Base-by-base conservation (phyloP, 1,140 invertebrate species). In the Drosophila micromelanica region DNA sequence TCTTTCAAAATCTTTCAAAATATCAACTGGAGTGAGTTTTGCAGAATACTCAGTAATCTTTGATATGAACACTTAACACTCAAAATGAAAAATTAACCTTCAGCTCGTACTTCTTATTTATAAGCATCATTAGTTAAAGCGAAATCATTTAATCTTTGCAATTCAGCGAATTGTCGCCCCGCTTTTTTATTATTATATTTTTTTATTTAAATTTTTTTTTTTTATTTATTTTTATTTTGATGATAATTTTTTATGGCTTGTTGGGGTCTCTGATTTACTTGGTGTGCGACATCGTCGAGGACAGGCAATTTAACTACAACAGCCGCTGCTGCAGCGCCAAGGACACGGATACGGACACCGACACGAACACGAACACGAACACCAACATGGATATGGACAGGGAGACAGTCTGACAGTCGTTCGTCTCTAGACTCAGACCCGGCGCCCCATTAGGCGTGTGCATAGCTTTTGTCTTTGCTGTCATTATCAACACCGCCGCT, bases 281-380 rank as follows among this genome's bases (percentile, higher is more conserved):
- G 75, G 70, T 82, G 70, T 82, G 65, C 67, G 78, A 61, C 79
- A 42, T 17, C 48, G 67, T 32, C 70, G 70, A 80, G 78, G 82
- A 85, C 81, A 80, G 80, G 80, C 80, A 85, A 85, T 85, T 85
- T 85, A 86, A 86, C 80, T 85, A 73, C 46, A 77, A 73, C 73
- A 57, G 49, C 27, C 73, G 72, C 64, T 61, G 67, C 48, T 79
- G 76, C 72, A 84, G 30, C 52, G 49, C 59, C 80, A 84, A 77
- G 81, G 77, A 80, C 80, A 70, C 20, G 12, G 20, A 46, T n/a
- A n/a, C n/a, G n/a, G n/a, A n/a, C n/a, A n/a, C n/a, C n/a, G n/a
- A n/a, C n/a, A n/a, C n/a, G n/a, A n/a, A n/a, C n/a, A n/a, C n/a
- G n/a, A n/a, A 80, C 80, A 70, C 20, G 12, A 13, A 46, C 59